Percentiles rank a stretch among this genome's conserved stretches.
Conservation (phyloP, 1,140 invertebrate species). For the Zaprionus africanus region DNA sequence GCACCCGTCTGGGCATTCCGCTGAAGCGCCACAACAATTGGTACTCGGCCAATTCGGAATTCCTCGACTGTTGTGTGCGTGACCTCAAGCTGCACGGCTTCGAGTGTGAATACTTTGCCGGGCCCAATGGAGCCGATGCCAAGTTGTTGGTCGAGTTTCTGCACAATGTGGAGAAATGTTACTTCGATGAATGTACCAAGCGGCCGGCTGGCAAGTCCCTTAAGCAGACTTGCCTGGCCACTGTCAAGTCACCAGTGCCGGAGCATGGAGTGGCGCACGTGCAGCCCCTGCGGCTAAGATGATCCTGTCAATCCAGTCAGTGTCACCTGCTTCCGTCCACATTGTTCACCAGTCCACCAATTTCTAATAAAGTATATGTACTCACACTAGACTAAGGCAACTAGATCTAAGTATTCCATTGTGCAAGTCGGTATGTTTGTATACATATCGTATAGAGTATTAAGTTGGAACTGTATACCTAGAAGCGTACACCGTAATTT, state of each 20-base stretch:
- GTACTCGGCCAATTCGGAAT: conserved; percentile 89
- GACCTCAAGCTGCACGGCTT: conserved; percentile 85
- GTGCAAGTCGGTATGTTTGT: conserved; percentile 7
- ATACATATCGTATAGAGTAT: conserved; percentile 10
- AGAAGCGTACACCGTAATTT: conserved; percentile 32
- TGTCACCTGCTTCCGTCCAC: conserved; percentile 11
- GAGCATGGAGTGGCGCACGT: conserved; percentile 85
- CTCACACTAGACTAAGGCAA: conserved; percentile 27
- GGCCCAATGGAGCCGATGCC: conserved; percentile 89
- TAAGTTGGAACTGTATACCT: conserved; percentile 28
- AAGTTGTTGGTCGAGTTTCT: conserved; percentile 88
- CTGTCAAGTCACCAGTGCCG: conserved; percentile 84
- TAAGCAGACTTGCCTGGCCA: conserved; percentile 86
- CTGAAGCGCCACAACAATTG: conserved; percentile 87
- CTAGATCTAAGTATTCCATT: conserved; percentile 39
- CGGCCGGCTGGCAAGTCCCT: conserved; percentile 84
- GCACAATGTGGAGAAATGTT: conserved; percentile 86
- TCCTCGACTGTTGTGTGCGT: conserved; percentile 90
- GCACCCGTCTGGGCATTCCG: conserved; percentile 86
- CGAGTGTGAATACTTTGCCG: conserved; percentile 87
- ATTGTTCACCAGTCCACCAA: conserved; percentile 13
- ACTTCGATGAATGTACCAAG: conserved; percentile 85
- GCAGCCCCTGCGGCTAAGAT: conserved; percentile 82
- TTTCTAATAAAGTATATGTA: background rate
- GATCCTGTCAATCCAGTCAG: conserved; percentile 23